Percentiles rank a stretch among this genome's conserved stretches.
phyloP scores from a whole-genome alignment of 1,140 invertebrate genomes.

The Drosophila sp. region DNA sequence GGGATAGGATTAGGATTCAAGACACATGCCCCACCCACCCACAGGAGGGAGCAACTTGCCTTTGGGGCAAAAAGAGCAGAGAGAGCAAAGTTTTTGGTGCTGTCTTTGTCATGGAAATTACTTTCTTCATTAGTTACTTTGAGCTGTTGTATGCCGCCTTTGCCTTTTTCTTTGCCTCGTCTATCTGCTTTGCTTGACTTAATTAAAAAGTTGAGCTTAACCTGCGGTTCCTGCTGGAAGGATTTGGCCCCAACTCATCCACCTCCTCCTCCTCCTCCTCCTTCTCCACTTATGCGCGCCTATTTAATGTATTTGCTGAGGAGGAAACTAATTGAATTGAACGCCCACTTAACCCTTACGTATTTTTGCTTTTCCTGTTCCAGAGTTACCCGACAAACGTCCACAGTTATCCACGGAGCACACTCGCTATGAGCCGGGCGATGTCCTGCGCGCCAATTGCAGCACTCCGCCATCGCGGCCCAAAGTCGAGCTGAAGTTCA shows the following conservation, averaged over 20 bases:
- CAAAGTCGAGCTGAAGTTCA: constrained; percentile 87
- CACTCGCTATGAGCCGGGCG: constrained; percentile 87
- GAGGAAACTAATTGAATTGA: constrained; percentile 54
- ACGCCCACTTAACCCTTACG: constrained; percentile 7
- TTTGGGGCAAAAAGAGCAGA: constrained; percentile 18
- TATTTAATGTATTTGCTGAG: constrained; percentile 49
- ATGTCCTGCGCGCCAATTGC: constrained; percentile 88
- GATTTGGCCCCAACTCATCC: constrained; percentile 19
- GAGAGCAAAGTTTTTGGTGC: constrained; percentile 52
- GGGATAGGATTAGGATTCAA: constrained; percentile 48
- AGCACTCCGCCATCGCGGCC: constrained; percentile 87
- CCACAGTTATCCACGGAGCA: constrained; percentile 86
- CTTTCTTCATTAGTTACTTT: constrained; percentile 78
- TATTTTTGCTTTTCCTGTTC: constrained; percentile 47
- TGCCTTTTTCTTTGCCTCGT: constrained; percentile 25
- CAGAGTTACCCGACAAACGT: constrained; percentile 86
- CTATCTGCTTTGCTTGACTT: constrained; percentile 59
- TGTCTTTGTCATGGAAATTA: constrained; percentile 74
- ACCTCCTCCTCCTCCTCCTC: constrained; percentile 23
- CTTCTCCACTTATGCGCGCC: constrained; percentile 42
- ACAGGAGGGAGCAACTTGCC: constrained; percentile 38
- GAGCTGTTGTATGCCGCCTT: constrained; percentile 11
- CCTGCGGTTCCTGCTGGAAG: constrained; percentile 36
- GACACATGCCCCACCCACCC: constrained; percentile 20
- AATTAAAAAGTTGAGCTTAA: constrained; percentile 76